Evolutionary conservation across 2,797 vertebrate genomes (phyloP), one percentile per base, ranked within the genome.

Genomic region (Oreortyx pictus): DNA sequence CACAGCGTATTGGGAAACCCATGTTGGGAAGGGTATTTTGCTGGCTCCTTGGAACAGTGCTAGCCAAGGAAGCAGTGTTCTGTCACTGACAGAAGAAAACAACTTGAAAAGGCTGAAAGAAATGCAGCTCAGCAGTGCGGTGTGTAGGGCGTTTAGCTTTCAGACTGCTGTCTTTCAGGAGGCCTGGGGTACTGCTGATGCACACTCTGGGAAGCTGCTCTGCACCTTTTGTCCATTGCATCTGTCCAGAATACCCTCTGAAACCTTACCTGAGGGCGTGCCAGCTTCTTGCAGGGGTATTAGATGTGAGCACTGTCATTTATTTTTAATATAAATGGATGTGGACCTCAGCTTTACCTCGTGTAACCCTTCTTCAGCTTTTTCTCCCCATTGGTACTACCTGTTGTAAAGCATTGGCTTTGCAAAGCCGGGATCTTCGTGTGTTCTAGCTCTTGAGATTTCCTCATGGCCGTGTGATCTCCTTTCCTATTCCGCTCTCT

Each of bases 181-280:
- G 50, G 11, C 52, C 6, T 29, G 17, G 17, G 31, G 11, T 33
- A 4, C 18, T 57, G 31, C 54, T 57, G 54, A 31, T 57, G 19
- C 18, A 22, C 18, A 4, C 54, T 57, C 7, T 39, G 2, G 37
- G 20, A 20, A 50, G 49, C 39, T 39, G 24, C 31, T 27, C 27
- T 17, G 37, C 43, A 52, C 2, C 41, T 29, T 23, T 39, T 7
- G 4, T 18, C 41, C 2, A 0, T 20, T 23, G 24, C 2, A 1
- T 29, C 50, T 22, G 9, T 13, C 46, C 23, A 9, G 9, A 11
- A 6, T 3, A 23, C 20, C 54, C 39, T 5, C 46, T 18, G 18
- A 23, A 39, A 27, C 4, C 11, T 52, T 14, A 5, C 24, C 3
- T 20, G 24, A 49, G 49, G 12, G 27, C 8, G 23, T 5, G 15